phyloP scores from a whole-genome alignment of 1,140 invertebrate genomes.

The Nasonia longicornis region DNA sequence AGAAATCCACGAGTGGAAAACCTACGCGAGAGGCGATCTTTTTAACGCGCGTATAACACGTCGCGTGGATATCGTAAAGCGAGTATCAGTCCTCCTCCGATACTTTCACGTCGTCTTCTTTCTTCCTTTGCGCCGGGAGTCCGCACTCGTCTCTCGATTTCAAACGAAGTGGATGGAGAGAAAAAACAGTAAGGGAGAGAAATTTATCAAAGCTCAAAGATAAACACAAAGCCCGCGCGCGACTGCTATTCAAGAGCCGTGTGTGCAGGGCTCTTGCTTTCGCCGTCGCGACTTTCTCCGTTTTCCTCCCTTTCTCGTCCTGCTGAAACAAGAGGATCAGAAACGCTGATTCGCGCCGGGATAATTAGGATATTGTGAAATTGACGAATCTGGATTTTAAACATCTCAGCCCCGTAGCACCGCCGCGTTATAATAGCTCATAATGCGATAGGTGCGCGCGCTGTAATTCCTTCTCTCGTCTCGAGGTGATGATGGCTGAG shows the following conservation, averaged over 20 bases:
- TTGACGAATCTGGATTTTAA: background rate
- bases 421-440: too few relatives aligned
- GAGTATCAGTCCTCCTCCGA: too few relatives aligned
- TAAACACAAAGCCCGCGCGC: background rate
- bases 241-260: background rate
- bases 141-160: conserved; percentile 19
- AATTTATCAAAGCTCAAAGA: conserved; percentile 35
- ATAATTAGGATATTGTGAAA: background rate
- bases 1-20: too few relatives aligned
- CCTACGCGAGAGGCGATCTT: too few relatives aligned
- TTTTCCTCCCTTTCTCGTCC: too few relatives aligned
- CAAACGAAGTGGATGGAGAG: background rate
- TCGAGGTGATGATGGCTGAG: background rate
- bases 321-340: background rate
- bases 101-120: too few relatives aligned
- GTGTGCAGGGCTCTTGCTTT: too few relatives aligned
- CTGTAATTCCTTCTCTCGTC: background rate
- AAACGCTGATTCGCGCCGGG: background rate
- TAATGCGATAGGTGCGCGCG: background rate
- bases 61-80: too few relatives aligned
- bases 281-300: background rate
- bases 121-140: background rate
- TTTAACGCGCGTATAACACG: too few relatives aligned
- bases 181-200: background rate
- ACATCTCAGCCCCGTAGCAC: too few relatives aligned